Conservation (phyloP, 1,140 invertebrate species). For the Melanaphis sacchari region DNA sequence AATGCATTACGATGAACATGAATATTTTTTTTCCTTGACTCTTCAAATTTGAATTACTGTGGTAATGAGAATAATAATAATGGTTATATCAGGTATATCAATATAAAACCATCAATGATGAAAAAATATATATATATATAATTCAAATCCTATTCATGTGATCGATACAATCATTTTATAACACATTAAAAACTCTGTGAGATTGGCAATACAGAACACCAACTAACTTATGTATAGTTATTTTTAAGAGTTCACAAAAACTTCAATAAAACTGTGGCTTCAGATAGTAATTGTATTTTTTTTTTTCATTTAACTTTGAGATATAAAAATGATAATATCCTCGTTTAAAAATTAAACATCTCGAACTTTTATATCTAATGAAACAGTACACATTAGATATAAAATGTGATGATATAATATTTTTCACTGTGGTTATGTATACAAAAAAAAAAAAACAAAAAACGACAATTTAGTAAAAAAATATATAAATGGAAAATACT, state of each 20-base stretch:
- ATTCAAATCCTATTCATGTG: not conserved
- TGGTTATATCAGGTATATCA: not conserved
- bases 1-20: not conserved
- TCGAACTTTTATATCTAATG: not conserved
- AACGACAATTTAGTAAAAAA: not conserved
- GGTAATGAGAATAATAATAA: no score
- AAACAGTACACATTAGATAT: no score
- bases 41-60: not conserved
- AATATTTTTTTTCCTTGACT: not conserved
- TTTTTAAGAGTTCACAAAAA: constrained; percentile 31
- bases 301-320: constrained; percentile 36
- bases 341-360: constrained; percentile 1
- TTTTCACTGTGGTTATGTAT: not conserved
- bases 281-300: not conserved
- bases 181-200: not conserved
- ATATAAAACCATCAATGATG: not conserved
- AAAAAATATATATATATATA: no score
- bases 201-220: not conserved
- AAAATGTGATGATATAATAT: not conserved
- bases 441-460: not conserved
- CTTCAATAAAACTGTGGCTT: not conserved
- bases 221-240: not conserved
- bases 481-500: constrained; percentile 6
- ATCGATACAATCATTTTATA: not conserved
- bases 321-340: constrained; percentile 23